These are phyloP conservation scores for Cercocebus atys DNA, from an alignment of 2,113 vertebrate species.

Conservation along the genomic window DNA sequence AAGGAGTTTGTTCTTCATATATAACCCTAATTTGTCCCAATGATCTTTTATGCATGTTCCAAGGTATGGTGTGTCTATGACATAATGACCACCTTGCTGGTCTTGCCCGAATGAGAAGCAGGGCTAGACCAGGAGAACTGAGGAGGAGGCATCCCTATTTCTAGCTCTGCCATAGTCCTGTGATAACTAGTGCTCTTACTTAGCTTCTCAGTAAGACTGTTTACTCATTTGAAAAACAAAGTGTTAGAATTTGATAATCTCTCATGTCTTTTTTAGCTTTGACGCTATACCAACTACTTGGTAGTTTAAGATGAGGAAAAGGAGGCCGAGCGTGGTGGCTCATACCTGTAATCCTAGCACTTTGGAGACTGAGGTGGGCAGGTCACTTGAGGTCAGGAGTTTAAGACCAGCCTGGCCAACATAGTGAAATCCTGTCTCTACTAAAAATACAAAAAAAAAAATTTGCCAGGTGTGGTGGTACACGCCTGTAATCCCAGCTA, in stretches of 20 bases:
- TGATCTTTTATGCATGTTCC: background rate
- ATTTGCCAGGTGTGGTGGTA: too few species aligned
- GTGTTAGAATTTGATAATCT: background rate
- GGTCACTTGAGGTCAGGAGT: too few species aligned
- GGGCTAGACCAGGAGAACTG: accelerated
- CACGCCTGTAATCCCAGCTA: too few species aligned
- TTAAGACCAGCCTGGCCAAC: too few species aligned
- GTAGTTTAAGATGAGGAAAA: background rate
- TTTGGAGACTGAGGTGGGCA: too few species aligned
- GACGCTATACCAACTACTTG: accelerated
- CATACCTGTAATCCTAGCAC: too few species aligned
- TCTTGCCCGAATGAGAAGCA: accelerated
- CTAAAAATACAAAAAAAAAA: too few species aligned
- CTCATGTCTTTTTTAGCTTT: accelerated
- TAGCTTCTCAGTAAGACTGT: accelerated
- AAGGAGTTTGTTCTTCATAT: accelerated
- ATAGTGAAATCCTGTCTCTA: too few species aligned
- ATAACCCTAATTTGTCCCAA: background rate
- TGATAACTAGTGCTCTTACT: accelerated
- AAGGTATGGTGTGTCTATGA: accelerated
- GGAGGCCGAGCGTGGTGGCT: too few species aligned
- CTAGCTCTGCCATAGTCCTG: accelerated
- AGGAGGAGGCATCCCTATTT: accelerated
- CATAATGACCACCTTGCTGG: accelerated
- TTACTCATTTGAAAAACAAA: background rate